Base-by-base conservation (phyloP, 2,113 vertebrate genomes). In the Anguilla japonica region DNA sequence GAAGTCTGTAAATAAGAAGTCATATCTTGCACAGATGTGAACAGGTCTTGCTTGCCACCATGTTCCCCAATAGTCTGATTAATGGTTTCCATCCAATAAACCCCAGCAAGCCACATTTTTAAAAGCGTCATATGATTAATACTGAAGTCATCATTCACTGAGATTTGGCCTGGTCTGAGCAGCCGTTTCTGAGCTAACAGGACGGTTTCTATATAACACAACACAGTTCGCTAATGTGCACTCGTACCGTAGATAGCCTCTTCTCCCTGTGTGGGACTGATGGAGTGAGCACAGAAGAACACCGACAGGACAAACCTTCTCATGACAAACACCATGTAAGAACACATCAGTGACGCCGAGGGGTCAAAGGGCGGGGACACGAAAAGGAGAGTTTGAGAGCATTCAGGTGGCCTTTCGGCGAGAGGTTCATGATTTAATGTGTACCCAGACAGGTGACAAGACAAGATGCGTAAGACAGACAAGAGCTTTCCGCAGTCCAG, bases 401-500 rank as follows among this genome's bases (percentile, higher is more conserved):
- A 80, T 57, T 56, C 78, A 43, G 67, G 56, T n/a, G 20, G 56
- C 84, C 50, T 85, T 85, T 81, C 75, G 29, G 84, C 50, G 16
- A 79, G 46, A 80, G 39, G 40, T 41, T 67, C 78, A 81, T 80
- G 43, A 81, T 85, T 85, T 85, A 53, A 53, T 39, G 71, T 16
- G 57, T n/a, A 75, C 43, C 60, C 43, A 18, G 29, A 34, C 43
- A 67, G 46, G 84, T n/a, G 82, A 87, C 85, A 60, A 82, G 82
- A 87, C 85, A 60, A 82, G 41, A 83, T 83, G 79, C 83, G 83
- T 43, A 85, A 85, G 40, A 86, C 81, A 85, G 40, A 87, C 85
- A 91, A 71, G 83, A 84, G 84, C 56, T 29, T 86, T 57, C 85
- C 40, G 67, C 84, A 75, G 56, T 50, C 67, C 78, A 84, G 79